Conservation (phyloP, 2,888 invertebrate species). For the Fragum whitleyi region DNA sequence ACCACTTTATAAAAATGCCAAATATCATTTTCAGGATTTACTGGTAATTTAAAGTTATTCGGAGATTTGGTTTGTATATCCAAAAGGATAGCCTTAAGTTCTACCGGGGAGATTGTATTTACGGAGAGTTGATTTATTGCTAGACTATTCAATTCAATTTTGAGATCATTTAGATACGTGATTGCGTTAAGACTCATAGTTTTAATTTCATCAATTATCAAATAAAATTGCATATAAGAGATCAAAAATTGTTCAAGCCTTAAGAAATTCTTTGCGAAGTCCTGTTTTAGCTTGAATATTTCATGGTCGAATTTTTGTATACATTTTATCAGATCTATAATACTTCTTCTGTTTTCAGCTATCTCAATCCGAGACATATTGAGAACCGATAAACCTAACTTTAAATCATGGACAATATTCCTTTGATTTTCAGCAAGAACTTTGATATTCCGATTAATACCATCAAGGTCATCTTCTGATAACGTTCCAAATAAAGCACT, state of each 20-base stretch:
- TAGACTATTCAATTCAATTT: slow-evolving; percentile 34
- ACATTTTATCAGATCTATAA: slow-evolving; percentile 27
- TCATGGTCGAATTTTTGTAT: slow-evolving; percentile 19
- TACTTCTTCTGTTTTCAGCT: slow-evolving; percentile 28
- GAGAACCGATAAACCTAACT: slow-evolving; percentile 22
- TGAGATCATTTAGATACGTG: slow-evolving; percentile 21
- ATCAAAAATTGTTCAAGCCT: slow-evolving; percentile 22
- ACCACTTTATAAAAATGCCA: slow-evolving; percentile 40
- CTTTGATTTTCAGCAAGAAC: slow-evolving; percentile 35
- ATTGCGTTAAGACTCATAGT: neutral
- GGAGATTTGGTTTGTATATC: slow-evolving; percentile 25
- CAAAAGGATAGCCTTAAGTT: slow-evolving; percentile 13
- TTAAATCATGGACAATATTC: slow-evolving; percentile 37
- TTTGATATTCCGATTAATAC: slow-evolving; percentile 21
- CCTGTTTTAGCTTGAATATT: neutral
- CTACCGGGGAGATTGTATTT: slow-evolving; percentile 32
- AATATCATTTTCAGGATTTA: slow-evolving; percentile 29
- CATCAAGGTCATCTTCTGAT: slow-evolving; percentile 28
- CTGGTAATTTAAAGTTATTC: slow-evolving; percentile 21
- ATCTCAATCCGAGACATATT: slow-evolving; percentile 36
- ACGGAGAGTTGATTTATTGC: slow-evolving; percentile 15
- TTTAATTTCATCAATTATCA: slow-evolving; percentile 33
- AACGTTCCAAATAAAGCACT: slow-evolving; percentile 34
- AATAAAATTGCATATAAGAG: slow-evolving; percentile 28
- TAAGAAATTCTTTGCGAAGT: neutral